Percentiles rank a stretch among this genome's conserved stretches.
These are phyloP conservation scores for Melanocharis versteri DNA, from an alignment of 2,113 vertebrate species.

Conservation along the genomic window DNA sequence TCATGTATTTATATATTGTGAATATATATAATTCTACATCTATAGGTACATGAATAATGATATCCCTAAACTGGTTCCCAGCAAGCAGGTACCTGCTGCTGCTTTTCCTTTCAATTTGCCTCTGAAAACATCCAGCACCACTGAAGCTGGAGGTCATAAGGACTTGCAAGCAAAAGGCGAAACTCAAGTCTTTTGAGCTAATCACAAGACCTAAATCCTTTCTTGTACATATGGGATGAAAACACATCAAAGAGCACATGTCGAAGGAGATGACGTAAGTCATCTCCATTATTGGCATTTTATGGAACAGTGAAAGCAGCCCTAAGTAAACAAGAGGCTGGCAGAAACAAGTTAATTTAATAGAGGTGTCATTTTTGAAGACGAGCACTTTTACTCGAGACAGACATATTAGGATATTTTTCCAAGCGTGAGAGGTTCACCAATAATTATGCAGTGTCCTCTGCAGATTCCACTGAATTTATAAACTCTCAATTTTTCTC, in stretches of 20 bases:
- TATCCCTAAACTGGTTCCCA: rapidly evolving
- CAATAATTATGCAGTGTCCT: not conserved
- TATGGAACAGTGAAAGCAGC: slow-evolving; percentile 20
- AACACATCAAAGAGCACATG: slow-evolving; percentile 49
- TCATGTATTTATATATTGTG: not conserved
- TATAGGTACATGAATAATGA: not conserved
- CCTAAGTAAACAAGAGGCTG: slow-evolving; percentile 40
- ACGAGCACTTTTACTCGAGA: slow-evolving; percentile 13
- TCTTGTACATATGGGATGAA: not conserved
- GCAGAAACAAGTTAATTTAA: slow-evolving; percentile 56
- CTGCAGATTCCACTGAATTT: not conserved
- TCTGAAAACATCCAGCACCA: not conserved
- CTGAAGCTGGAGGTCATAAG: not conserved
- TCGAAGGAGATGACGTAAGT: not conserved
- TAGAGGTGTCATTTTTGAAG: slow-evolving; percentile 55
- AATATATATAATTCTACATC: not conserved
- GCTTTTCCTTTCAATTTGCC: not conserved
- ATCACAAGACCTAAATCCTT: slow-evolving; percentile 16
- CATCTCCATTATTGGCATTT: slow-evolving; percentile 45
- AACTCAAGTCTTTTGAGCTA: not conserved
- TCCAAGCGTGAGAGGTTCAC: not conserved
- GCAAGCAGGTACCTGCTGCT: not conserved
- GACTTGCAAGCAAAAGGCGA: not conserved
- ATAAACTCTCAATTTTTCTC: not conserved
- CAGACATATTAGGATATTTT: slow-evolving; percentile 10